Conservation (phyloP, 2,797 vertebrate genomes). For the Pangasius larnaudii region DNA sequence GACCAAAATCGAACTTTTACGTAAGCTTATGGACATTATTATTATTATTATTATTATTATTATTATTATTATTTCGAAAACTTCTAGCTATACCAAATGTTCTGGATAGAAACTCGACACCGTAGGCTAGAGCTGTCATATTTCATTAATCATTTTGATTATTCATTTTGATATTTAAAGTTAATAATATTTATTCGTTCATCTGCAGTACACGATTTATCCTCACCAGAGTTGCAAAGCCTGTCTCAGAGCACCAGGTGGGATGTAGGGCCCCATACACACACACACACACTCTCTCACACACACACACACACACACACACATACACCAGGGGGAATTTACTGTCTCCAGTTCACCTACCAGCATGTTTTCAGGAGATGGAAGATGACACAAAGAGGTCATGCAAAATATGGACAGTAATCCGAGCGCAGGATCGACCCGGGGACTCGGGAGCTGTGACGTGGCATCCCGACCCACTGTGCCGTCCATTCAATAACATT, state of each 20-base stretch:
- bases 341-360: neutral
- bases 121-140: neutral
- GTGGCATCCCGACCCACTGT: neutral
- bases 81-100: too few relatives aligned
- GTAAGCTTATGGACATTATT: neutral
- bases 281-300: neutral
- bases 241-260: neutral
- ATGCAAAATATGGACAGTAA: neutral
- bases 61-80: neutral
- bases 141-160: neutral
- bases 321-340: neutral
- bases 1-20: neutral
- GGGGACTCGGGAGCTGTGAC: neutral
- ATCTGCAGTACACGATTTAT: neutral
- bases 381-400: neutral
- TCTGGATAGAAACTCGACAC: neutral
- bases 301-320: neutral
- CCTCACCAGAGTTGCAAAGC: too few relatives aligned
- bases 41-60: too few relatives aligned
- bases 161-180: too few relatives aligned
- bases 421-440: neutral
- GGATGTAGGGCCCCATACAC: neutral
- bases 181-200: neutral
- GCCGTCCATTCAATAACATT: neutral
- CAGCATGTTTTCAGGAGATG: neutral